Base-by-base conservation (phyloP, 1,140 invertebrate species). In the Drosophila miranda region DNA sequence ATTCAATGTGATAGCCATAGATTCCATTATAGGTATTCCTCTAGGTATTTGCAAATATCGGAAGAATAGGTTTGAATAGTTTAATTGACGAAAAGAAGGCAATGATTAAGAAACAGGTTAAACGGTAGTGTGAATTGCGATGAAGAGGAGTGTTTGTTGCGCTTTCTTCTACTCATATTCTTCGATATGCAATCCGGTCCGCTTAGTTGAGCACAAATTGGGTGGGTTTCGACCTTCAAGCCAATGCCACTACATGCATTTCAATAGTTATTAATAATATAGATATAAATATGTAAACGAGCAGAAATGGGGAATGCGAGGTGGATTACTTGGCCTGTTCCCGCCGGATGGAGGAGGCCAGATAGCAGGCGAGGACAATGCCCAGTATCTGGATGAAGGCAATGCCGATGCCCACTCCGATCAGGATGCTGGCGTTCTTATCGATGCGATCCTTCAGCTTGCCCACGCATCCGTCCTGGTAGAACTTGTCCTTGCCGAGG, bases 391-490 rank as follows among this genome's bases (percentile, higher is more conserved):
- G 87, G 46, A 92, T 80, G 63, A 94, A 94, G 23, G 93, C 94
- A 56, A 94, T 93, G n/a, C 94, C 94, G 46, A 94, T 93, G 34
- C 93, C 94, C 56, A 94, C 93, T 8, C 93, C 93, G 72, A 94
- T 94, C 6, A 94, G 88, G 26, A 94, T 90, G 9, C 92, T 92
- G 1, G 93, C 93, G 51, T 92, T 92, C 28, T 91, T 91, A 43
- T 93, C 90, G n/a, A 94, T 92, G 56, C 92, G 92, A 45, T 90
- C 88, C 77, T 93, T 91, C 6, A 95, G 78, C 74, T 92, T 92
- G 11, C 89, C 80, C 51, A 93, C 93, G 68, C 94, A 95, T 72
- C 94, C 87, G 49, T 91, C 67, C 63, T 90, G 87, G 62, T 56
- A 91, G 60, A 66, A 91, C 59, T 89, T 89, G 50, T 91, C 88